Base-by-base conservation (phyloP, 2,888 invertebrate species). In the Crocallis elinguaria region DNA sequence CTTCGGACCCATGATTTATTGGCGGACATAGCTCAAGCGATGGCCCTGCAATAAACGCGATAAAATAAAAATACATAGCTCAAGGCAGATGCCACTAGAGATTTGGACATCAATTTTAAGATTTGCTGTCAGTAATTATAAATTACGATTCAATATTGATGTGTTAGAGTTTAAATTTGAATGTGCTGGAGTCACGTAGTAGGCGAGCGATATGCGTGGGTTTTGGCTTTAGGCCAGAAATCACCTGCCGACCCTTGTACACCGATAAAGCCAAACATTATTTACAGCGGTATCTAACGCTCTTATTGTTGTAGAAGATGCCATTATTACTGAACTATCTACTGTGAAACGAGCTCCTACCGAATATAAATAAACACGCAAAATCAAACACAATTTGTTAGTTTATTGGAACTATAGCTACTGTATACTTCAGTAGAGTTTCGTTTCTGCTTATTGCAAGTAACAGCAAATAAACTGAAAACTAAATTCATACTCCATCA, bases 191-290 rank as follows among this genome's bases (percentile, higher is more conserved):
- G 46, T 52, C 49, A 57, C 56, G 62, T 66, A 64, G 74, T 76
- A 75, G 74, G 74, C 74, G 77, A 78, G 55, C 71, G 66, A 64
- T 75, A 69, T 77, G 87, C 86, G 87, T 87, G 82, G 88, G 88
- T 71, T 68, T 77, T 90, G 89, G 89, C 84, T 36, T 32, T 1
- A 14, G n/a, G 82, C 89, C 90, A 88, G 77, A 70, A 75, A 75
- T 88, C 84, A 89, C 89, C 89, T 90, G 89, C 81, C 79, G 86
- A 82, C 85, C 86, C 87, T 84, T 84, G 82, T 86, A 79, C 75
- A 79, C 80, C 76, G 84, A 84, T 86, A 86, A 86, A 84, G 80
- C 79, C 79, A 75, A 82, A 86, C 81, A 87, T 84, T 84, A 86
- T 85, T 86, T 81, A 86, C 80, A 79, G 78, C 74, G 73, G 71